Conservation (phyloP, 2,113 vertebrate genomes). For the Accipiter virgatus region DNA sequence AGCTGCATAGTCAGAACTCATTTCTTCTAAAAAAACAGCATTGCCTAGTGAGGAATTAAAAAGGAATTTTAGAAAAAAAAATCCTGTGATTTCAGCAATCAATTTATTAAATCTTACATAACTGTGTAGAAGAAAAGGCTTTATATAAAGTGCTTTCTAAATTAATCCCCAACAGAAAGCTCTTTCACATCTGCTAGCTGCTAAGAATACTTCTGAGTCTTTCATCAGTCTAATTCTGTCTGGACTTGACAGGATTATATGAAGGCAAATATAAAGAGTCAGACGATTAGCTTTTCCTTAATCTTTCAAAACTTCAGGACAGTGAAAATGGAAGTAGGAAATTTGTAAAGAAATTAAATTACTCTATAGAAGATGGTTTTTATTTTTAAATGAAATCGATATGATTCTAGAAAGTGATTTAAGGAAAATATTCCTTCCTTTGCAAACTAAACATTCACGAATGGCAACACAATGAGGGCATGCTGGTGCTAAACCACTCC, state of each 20-base stretch:
- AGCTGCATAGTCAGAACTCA: neutral
- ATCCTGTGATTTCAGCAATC: neutral
- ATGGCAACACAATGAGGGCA: neutral
- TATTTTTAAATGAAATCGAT: neutral
- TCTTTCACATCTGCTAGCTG: conserved; percentile 39
- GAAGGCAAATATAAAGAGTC: neutral
- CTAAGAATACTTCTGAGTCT: conserved; percentile 49
- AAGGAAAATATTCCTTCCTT: neutral
- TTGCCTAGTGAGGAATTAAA: neutral
- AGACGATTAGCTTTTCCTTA: neutral
- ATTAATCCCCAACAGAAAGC: conserved; percentile 21
- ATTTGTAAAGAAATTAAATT: neutral
- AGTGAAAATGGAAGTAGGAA: neutral
- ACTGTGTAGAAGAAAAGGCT: neutral
- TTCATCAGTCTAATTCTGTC: conserved; percentile 38
- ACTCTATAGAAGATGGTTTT: neutral
- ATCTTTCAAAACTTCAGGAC: neutral
- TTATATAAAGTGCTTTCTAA: conserved; percentile 28
- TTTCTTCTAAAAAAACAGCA: neutral
- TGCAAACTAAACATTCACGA: neutral
- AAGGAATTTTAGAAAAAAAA: neutral
- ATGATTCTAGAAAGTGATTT: neutral
- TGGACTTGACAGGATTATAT: conserved; percentile 46
- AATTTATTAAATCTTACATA: conserved; percentile 15
- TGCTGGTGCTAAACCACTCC: neutral